phyloP scores from a whole-genome alignment of 35 echinoderm and acorn worm species.

The Apostichopus parvimensis region DNA sequence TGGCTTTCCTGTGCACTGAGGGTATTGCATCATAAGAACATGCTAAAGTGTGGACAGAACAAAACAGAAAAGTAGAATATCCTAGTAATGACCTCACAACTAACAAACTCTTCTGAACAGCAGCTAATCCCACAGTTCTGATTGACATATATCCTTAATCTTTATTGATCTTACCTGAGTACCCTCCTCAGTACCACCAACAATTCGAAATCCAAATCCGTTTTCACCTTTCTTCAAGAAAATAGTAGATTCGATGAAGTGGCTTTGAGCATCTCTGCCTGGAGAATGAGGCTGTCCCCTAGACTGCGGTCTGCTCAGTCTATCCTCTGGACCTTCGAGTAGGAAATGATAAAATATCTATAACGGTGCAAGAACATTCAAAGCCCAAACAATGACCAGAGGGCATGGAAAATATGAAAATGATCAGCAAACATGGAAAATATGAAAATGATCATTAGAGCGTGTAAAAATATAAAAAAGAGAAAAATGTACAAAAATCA shows the following conservation, averaged over 20 bases:
- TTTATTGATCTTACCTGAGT: conserved; percentile 71
- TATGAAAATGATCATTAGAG: no score
- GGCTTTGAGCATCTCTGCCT: conserved; percentile 49
- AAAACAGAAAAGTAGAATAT: no score
- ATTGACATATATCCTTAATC: neutral
- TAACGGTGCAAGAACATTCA: neutral
- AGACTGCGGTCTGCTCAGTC: conserved; percentile 67
- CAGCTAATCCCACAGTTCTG: no score
- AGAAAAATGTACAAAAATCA: no score
- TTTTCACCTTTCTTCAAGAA: conserved; percentile 88
- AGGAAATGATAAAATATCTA: neutral
- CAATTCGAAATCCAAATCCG: conserved; percentile 96
- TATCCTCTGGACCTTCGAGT: conserved; percentile 48
- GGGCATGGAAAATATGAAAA: neutral
- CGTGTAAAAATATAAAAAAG: no score
- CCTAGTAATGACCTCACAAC: no score
- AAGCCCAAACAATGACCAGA: neutral
- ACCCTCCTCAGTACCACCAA: conserved; percentile 89
- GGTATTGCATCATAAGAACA: no score
- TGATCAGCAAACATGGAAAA: no score
- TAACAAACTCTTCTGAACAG: no score
- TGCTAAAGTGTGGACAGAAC: no score
- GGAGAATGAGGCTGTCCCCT: conserved; percentile 40
- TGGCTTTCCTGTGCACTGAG: no score
- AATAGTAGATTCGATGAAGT: conserved; percentile 85